Conservation (phyloP, 2,888 invertebrate species). For the Cosmia trapezina region DNA sequence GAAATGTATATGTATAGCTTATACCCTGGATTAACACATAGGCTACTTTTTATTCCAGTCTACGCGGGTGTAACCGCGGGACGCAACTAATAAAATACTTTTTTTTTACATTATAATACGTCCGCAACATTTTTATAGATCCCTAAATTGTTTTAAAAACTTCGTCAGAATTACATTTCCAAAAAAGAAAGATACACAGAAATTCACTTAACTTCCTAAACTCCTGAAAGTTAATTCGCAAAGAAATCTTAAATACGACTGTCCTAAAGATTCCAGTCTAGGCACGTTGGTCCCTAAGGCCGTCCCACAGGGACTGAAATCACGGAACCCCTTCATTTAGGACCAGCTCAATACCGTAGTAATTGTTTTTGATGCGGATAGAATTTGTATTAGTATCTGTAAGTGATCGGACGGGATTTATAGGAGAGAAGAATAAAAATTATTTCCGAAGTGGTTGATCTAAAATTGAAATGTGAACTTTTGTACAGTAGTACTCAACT, state of each 20-base stretch:
- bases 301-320: constrained; percentile 34
- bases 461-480: not conserved
- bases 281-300: constrained; percentile 44
- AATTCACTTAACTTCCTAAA: constrained; percentile 30
- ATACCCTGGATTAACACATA: too few relatives aligned
- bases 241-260: constrained; percentile 23
- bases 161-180: not conserved
- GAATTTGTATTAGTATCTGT: constrained; percentile 44
- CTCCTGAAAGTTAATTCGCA: constrained; percentile 22
- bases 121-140: not conserved
- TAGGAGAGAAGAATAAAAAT: not conserved
- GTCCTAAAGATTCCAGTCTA: constrained; percentile 31
- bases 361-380: constrained; percentile 51
- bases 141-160: not conserved
- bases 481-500: too few relatives aligned
- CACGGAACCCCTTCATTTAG: constrained; percentile 51
- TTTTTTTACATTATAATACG: too few relatives aligned
- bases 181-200: constrained; percentile 20
- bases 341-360: constrained; percentile 22
- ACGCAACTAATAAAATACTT: too few relatives aligned
- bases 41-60: too few relatives aligned
- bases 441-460: not conserved
- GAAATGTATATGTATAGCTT: too few relatives aligned
- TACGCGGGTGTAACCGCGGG: too few relatives aligned
- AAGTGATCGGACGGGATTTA: constrained; percentile 9